Evolutionary conservation across 2,888 invertebrate species (phyloP), one percentile per base, ranked within the genome.

Genomic region (Xanthia icteritia): DNA sequence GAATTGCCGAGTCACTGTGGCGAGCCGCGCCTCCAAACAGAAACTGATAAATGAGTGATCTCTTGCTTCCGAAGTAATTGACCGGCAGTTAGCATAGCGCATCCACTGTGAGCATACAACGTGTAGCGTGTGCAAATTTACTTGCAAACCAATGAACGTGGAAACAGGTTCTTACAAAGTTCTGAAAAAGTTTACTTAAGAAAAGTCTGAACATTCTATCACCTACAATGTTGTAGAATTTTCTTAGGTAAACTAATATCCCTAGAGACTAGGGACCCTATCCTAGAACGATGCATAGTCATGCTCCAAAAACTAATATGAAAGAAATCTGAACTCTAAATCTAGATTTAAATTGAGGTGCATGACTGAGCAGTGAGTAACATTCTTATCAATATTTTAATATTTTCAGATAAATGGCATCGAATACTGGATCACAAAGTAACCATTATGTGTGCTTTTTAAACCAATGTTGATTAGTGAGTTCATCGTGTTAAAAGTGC

Each of bases 1-100:
- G 36, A 36, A 82, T 58, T 73, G 77, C 36, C 56, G 23, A 82
- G 66, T 82, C 77, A 77, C 66, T 56, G 71, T 48, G 39, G 51
- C 45, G n/a, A 13, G 71, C 51, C 82, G 51, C 68, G 69, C 72
- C 69, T 82, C 82, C 69, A 27, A 39, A 11, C 61, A 61, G n/a
- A 58, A 17, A 65, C 36, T 69, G 76, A 73, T 77, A 72, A 36
- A 69, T 58, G 39, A 61, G 13, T n/a, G 42, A 31, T 45, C 20
- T 69, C 60, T 60, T 36, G 11, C 20, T 64, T 51, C 27, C 42
- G 31, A 58, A 45, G 48, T 63, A 58, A 63, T 2, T 45, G 39
- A 56, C 56, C 27, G 56, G 31, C 69, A 79, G 83, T 79, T 60
- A 61, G 23, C 56, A 69, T n/a, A 39, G 45, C 48, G 74, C 74